A percentile compares a stretch with the other conserved stretches of the same genome.
These are phyloP conservation scores for Anhinga rufa DNA, from an alignment of 2,113 vertebrate species.

Conservation along the genomic window DNA sequence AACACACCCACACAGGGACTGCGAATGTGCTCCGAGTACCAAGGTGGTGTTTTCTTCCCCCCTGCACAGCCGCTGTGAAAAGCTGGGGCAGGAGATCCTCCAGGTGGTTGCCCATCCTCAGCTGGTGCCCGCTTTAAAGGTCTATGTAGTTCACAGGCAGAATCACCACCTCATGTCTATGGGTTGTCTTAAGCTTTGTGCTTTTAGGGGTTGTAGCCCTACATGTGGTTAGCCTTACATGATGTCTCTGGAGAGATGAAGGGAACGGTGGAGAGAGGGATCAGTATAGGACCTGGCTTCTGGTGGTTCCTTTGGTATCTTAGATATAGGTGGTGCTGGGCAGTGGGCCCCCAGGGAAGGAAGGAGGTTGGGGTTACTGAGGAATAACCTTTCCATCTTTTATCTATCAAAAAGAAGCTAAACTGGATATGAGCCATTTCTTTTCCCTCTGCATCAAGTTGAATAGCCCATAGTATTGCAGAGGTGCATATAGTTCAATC, in stretches of 20 bases:
- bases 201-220: not conserved
- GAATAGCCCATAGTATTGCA: not conserved
- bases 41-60: rapidly evolving
- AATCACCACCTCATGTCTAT: not conserved
- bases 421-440: not conserved
- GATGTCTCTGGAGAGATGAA: not conserved
- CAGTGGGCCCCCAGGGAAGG: not conserved
- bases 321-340: not conserved
- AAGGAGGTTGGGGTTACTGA: not conserved
- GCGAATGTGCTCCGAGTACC: rapidly evolving
- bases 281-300: not conserved
- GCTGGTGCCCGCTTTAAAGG: not conserved
- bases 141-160: not conserved
- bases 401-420: not conserved
- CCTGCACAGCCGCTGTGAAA: not conserved
- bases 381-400: not conserved
- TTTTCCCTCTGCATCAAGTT: not conserved
- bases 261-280: not conserved
- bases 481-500: rapidly evolving
- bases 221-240: not conserved
- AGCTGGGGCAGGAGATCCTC: not conserved
- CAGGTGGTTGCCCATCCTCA: not conserved
- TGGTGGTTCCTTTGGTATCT: not conserved
- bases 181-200: not conserved
- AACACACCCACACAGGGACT: rapidly evolving